A percentile compares a stretch with the other conserved stretches of the same genome.
These are phyloP conservation scores for Coreius guichenoti DNA, from an alignment of 2,797 vertebrate genomes.

Conservation along the genomic window DNA sequence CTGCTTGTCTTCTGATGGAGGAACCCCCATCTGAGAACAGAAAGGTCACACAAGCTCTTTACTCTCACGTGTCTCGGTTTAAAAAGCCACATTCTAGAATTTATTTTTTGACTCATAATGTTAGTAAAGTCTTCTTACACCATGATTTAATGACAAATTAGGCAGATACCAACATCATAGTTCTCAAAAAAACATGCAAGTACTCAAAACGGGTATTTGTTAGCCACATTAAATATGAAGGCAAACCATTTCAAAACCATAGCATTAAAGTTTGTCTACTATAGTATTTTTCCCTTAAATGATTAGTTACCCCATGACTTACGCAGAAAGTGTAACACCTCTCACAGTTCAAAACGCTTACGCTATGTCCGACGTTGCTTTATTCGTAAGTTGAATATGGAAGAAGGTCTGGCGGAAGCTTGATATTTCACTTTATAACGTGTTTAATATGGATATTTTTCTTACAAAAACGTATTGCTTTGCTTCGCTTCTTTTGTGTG, in stretches of 20 bases:
- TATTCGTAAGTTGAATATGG: too few relatives aligned
- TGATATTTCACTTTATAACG: too few relatives aligned
- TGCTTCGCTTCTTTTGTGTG: too few relatives aligned
- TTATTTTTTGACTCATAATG: neutral
- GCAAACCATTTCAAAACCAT: neutral
- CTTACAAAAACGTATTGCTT: too few relatives aligned
- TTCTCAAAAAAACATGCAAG: neutral
- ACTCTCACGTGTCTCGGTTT: neutral
- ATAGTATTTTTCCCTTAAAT: too few relatives aligned
- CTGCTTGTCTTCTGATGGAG: neutral
- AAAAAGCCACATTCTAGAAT: neutral
- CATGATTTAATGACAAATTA: neutral
- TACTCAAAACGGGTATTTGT: neutral
- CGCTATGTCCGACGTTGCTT: too few relatives aligned
- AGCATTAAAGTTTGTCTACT: neutral
- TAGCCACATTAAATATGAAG: neutral
- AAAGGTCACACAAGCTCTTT: neutral
- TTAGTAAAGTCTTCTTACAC: neutral
- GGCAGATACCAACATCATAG: neutral
- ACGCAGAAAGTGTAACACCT: too few relatives aligned
- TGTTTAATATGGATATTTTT: too few relatives aligned
- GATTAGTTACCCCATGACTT: too few relatives aligned
- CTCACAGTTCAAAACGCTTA: too few relatives aligned
- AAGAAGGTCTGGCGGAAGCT: too few relatives aligned
- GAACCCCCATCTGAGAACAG: neutral